Base-by-base conservation (phyloP, 1,140 invertebrate species). In the Calosoma granatense region DNA sequence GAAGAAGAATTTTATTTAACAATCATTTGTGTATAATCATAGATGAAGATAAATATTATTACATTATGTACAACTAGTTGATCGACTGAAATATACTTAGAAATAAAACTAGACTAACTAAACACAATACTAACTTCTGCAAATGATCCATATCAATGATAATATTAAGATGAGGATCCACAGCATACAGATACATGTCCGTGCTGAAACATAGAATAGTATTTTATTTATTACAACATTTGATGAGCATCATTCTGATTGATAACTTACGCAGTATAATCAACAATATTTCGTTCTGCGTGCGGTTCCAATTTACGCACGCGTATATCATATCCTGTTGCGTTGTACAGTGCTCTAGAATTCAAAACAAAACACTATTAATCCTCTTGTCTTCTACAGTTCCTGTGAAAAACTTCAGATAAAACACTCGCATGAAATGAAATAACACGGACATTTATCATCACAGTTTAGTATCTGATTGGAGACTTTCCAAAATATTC, bases 161-260 rank as follows among this genome's bases (percentile, higher is more conserved):
- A 1, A 85, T 77, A 66, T 92, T 91, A 1, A 87, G 82, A 54
- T 83, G 71, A 1, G 84, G 86, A 72, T 92, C 87, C 4, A 92
- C 85, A 0, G 86, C 89, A 65, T 92, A 92, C 26, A 92, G 75
- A 60, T 88, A 91, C 72, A 91, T 77, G 62, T 92, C 88, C 21
- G 88, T 91, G 20, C 88, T 90, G 71, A 62, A 82, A 82, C 58
- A 60, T 61, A 60, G 58, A 30, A 22, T 55, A 55, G 53, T 22
- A 11, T 21, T 47, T 9, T 17, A 9, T 41, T 21, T 56, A 60
- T 62, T 54, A 22, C 56, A 39, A n/a, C n/a, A n/a, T n/a, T n/a
- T n/a, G n/a, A n/a, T n/a, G n/a, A n/a, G n/a, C n/a, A 41, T 47
- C 11, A 47, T 19, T 47, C 41, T 47, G 4, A 17, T 12, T 59